A percentile compares a stretch with the other conserved stretches of the same genome.
phyloP scores from a whole-genome alignment of 2,113 vertebrate genomes.

The Mus musculus region DNA sequence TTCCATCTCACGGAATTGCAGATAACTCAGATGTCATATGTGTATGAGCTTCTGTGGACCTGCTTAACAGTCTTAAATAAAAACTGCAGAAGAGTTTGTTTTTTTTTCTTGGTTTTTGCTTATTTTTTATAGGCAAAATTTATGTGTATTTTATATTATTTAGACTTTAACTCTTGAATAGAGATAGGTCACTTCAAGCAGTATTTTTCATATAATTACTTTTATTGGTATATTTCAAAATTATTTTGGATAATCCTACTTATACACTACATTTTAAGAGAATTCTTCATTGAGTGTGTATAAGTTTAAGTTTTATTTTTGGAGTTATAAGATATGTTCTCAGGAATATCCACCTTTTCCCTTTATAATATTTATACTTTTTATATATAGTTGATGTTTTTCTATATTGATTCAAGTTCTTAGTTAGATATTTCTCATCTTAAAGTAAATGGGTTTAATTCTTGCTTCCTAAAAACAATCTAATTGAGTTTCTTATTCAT shows the following conservation, averaged over 20 bases:
- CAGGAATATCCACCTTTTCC: background rate
- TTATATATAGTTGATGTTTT: constrained; percentile 64
- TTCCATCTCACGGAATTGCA: background rate
- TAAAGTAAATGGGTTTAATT: constrained; percentile 68
- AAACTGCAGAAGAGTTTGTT: background rate
- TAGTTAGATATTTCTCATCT: constrained; percentile 68
- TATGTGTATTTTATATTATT: constrained; percentile 21
- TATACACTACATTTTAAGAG: constrained; percentile 45
- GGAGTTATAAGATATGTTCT: constrained; percentile 30
- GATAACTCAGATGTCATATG: background rate
- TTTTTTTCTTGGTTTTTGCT: background rate
- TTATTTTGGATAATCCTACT: constrained; percentile 42
- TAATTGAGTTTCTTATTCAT: constrained; percentile 91
- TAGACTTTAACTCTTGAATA: constrained; percentile 51
- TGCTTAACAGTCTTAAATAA: constrained; percentile 34
- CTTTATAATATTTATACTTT: constrained; percentile 58
- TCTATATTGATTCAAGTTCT: constrained; percentile 59
- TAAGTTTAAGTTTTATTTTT: constrained; percentile 49
- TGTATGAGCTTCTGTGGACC: background rate
- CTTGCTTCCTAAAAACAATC: constrained; percentile 79
- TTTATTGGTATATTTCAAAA: constrained; percentile 52
- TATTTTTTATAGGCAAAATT: constrained; percentile 47
- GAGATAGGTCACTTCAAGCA: background rate
- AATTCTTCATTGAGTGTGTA: constrained; percentile 21
- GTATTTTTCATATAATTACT: constrained; percentile 46